Conservation (phyloP, 1,140 invertebrate species). For the Halyomorpha halys region DNA sequence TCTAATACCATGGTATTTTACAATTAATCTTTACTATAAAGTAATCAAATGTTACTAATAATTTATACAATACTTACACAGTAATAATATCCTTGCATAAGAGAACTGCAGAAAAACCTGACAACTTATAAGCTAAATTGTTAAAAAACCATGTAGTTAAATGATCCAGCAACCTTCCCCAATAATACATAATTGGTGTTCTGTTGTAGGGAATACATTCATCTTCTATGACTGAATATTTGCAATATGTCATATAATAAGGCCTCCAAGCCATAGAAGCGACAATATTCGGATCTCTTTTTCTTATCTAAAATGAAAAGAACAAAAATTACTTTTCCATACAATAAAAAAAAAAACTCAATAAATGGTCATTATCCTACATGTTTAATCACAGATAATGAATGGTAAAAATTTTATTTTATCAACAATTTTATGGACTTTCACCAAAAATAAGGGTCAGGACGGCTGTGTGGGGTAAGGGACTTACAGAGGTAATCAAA, state of each 20-base stretch:
- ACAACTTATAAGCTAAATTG: conserved; percentile 42
- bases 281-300: conserved; percentile 49
- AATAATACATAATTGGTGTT: conserved; percentile 12
- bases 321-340: conserved; percentile 2
- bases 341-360: background rate
- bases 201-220: conserved; percentile 31
- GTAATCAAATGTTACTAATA: background rate
- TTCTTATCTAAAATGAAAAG: conserved; percentile 46
- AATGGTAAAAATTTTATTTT: too few relatives aligned
- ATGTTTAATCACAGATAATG: too few relatives aligned
- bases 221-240: conserved; percentile 37
- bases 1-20: too few relatives aligned
- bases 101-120: conserved; percentile 51
- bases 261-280: conserved; percentile 51
- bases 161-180: conserved; percentile 38
- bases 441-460: too few relatives aligned
- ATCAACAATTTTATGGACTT: too few relatives aligned
- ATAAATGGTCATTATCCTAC: background rate
- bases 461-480: too few relatives aligned
- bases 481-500: too few relatives aligned
- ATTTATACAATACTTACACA: conserved; percentile 40
- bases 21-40: too few relatives aligned
- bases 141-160: conserved; percentile 45
- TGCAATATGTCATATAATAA: conserved; percentile 40
- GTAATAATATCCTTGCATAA: conserved; percentile 57